Evolutionary conservation across 2,888 invertebrate genomes (phyloP), one percentile per base, ranked within the genome.

Genomic region (Pseudanteris insignis): DNA sequence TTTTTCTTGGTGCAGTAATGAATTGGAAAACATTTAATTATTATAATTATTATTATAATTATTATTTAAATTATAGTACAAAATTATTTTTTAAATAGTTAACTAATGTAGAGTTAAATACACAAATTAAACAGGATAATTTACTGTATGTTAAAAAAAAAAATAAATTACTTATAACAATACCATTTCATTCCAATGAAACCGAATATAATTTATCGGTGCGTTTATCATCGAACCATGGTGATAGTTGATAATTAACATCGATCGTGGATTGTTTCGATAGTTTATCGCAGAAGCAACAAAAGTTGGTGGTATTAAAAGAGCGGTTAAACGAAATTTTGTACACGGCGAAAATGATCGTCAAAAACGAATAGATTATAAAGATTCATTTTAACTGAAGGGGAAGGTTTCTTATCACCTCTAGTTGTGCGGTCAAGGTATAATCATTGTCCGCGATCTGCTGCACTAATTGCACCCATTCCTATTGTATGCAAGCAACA

Each of bases 401-500:
- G 66, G 67, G 67, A 69, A 67, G 67, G 66, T 62, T 55, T 67
- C 63, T 66, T 54, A 64, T 86, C 86, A 90, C 89, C 86, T 86
- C 86, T 80, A 86, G 83, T 84, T 89, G 88, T 77, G 89, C 88
- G 84, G 88, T 89, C 86, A 89, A 89, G 82, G 88, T 88, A 86
- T 89, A 89, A 83, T 89, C 89, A 77, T 89, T 88, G 84, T 90
- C 90, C 84, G 90, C 87, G 82, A 90, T 88, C 83, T 89, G 89
- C 85, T 90, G 89, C 84, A 90, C 89, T 86, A 90, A 83, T 85
- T 90, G 89, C 84, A 88, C 89, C 90, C 90, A 90, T 85, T 90
- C 90, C 90, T 90, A 82, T 77, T 78, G 74, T 67, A 70, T 70
- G 76, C 77, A 75, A 75, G 72, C 67, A 78, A 79, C 76, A 80